These are phyloP conservation scores for Drosophila sucinea DNA, from an alignment of 1,140 invertebrate genomes.

Conservation along the genomic window DNA sequence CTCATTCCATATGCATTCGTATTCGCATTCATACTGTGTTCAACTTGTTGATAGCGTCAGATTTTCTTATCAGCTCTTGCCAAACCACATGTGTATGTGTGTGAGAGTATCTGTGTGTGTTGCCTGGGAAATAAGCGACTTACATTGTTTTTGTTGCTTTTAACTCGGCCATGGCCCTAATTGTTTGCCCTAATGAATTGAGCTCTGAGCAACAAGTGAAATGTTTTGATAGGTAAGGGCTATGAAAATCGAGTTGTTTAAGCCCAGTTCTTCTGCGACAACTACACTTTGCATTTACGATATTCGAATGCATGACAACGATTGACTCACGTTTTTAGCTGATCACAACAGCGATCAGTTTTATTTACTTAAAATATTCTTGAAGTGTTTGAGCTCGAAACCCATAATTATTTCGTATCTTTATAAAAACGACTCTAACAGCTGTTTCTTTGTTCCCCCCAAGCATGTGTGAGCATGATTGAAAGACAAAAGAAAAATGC, in stretches of 20 bases:
- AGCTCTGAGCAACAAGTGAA: slow-evolving; percentile 17
- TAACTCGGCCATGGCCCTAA: slow-evolving; percentile 70
- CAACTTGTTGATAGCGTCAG: slow-evolving; percentile 62
- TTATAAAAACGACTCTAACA: slow-evolving; percentile 32
- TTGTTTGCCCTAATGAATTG: slow-evolving; percentile 55
- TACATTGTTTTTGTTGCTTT: slow-evolving; percentile 30
- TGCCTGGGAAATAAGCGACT: slow-evolving; percentile 64
- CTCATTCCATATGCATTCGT: slow-evolving; percentile 39
- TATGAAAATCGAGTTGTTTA: too few relatives aligned
- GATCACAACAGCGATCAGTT: too few relatives aligned
- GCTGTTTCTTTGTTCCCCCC: slow-evolving; percentile 26
- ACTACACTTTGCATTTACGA: too few relatives aligned
- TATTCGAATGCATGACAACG: too few relatives aligned
- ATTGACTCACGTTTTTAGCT: too few relatives aligned
- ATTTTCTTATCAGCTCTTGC: slow-evolving; percentile 58
- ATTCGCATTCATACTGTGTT: slow-evolving; percentile 45
- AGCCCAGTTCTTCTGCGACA: too few relatives aligned
- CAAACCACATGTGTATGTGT: slow-evolving; percentile 24
- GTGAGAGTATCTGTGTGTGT: slow-evolving; percentile 16
- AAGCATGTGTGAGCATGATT: slow-evolving; percentile 35
- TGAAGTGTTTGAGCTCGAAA: too few relatives aligned
- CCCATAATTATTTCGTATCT: too few relatives aligned
- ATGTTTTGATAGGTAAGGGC: background rate
- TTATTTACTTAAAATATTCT: too few relatives aligned
- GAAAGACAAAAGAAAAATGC: slow-evolving; percentile 54